A percentile compares a stretch with the other conserved stretches of the same genome.
These are phyloP conservation scores for Penaeus vannamei DNA, from an alignment of 1,140 invertebrate species.

Conservation along the genomic window DNA sequence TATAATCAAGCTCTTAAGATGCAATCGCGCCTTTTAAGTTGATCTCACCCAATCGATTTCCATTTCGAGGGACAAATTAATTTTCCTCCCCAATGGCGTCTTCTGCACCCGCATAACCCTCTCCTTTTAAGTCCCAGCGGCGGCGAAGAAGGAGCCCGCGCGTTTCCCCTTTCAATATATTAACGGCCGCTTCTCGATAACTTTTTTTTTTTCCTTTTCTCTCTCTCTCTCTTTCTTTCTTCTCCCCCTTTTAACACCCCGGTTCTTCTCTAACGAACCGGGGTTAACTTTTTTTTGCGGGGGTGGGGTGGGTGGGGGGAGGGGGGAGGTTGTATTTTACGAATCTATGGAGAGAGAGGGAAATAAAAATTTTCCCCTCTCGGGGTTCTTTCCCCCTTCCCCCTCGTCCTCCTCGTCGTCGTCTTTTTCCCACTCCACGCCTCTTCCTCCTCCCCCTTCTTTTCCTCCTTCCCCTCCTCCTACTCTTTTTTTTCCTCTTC, in stretches of 20 bases:
- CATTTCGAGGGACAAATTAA: constrained; percentile 61
- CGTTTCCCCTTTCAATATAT: constrained; percentile 65
- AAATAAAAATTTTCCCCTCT: too few species aligned
- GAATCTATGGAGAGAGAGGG: constrained; percentile 39
- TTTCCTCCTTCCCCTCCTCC: too few species aligned
- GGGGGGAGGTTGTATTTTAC: constrained; percentile 24
- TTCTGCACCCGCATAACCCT: constrained; percentile 39
- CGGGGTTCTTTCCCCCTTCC: too few species aligned
- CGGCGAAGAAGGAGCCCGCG: constrained; percentile 57
- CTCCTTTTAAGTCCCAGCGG: constrained; percentile 55
- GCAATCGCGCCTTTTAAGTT: constrained; percentile 51
- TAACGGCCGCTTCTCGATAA: constrained; percentile 60
- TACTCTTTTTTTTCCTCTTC: neutral
- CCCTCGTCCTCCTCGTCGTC: too few species aligned
- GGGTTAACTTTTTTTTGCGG: neutral
- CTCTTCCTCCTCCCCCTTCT: too few species aligned
- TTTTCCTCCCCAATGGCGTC: constrained; percentile 52
- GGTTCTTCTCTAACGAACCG: constrained; percentile 61
- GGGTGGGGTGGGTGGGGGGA: too few species aligned
- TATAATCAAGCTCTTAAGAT: constrained; percentile 44
- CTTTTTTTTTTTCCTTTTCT: neutral
- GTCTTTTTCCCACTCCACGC: too few species aligned
- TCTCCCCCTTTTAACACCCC: constrained; percentile 59
- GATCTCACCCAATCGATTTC: constrained; percentile 60
- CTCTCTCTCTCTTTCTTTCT: neutral